Percentiles rank a stretch among this genome's conserved stretches.
These are phyloP conservation scores for Sylvilagus bachmani DNA, from an alignment of 2,113 vertebrate genomes.

Conservation along the genomic window DNA sequence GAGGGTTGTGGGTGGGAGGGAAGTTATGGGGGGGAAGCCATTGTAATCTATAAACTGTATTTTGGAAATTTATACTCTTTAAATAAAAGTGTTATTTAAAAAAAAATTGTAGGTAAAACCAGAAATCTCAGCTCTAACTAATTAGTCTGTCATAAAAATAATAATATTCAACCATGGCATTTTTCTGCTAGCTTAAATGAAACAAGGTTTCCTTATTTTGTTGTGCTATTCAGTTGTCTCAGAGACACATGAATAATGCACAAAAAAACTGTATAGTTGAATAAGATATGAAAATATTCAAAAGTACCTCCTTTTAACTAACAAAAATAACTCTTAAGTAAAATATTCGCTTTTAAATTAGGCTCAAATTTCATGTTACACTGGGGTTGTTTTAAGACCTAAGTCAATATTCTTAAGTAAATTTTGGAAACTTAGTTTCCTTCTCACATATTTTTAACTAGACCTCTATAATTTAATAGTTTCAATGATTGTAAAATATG, in stretches of 20 bases:
- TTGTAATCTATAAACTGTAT: too few species aligned
- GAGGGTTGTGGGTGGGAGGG: too few species aligned
- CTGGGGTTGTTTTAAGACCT: conserved; percentile 28
- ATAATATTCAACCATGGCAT: neutral
- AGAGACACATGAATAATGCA: neutral
- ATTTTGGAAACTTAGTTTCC: neutral
- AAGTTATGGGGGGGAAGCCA: too few species aligned
- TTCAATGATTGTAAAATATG: conserved; percentile 21
- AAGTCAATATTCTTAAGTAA: neutral
- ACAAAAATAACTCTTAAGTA: conserved; percentile 49
- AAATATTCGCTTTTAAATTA: conserved; percentile 33
- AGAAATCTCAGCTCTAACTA: conserved; percentile 39
- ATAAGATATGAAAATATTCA: conserved; percentile 7
- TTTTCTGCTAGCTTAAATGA: conserved; percentile 49
- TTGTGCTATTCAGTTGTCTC: neutral
- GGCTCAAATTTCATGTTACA: conserved; percentile 42
- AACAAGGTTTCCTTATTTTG: conserved; percentile 42
- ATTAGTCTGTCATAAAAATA: neutral
- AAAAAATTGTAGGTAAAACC: conserved; percentile 31
- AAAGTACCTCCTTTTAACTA: conserved; percentile 8
- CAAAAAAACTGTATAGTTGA: neutral
- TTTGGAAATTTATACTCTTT: too few species aligned
- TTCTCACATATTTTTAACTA: conserved; percentile 25
- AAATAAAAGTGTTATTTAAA: too few species aligned
- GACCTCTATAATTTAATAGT: conserved; percentile 25